These are phyloP conservation scores for Adoxophyes honmai DNA, from an alignment of 1,140 invertebrate genomes.

Conservation along the genomic window DNA sequence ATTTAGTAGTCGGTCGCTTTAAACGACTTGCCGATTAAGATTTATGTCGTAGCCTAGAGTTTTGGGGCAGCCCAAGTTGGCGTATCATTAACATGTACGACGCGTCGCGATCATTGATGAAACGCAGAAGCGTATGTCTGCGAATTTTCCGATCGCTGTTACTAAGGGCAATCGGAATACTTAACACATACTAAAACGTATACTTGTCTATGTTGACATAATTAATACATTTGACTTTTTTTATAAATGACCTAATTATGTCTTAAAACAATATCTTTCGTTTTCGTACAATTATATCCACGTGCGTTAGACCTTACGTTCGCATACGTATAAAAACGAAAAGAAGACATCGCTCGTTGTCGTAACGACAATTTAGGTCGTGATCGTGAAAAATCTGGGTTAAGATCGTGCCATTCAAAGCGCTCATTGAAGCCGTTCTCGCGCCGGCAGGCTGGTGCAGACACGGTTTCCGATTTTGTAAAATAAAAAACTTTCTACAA, in stretches of 20 bases:
- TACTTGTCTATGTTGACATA: too few relatives aligned
- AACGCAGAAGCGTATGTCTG: neutral
- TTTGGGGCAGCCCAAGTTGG: neutral
- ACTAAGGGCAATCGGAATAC: neutral
- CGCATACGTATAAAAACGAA: neutral
- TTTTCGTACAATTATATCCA: too few relatives aligned
- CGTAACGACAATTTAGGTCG: slow-evolving; percentile 10
- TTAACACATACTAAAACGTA: too few relatives aligned
- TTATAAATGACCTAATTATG: too few relatives aligned
- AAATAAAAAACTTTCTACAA: slow-evolving; percentile 1
- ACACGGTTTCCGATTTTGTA: neutral
- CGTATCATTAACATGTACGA: neutral
- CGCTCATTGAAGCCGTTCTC: slow-evolving; percentile 23
- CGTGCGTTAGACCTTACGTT: too few relatives aligned
- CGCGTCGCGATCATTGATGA: slow-evolving; percentile 5
- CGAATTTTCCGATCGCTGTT: slow-evolving; percentile 8
- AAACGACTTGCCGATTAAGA: neutral
- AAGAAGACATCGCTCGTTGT: slow-evolving; percentile 4
- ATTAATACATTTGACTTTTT: too few relatives aligned
- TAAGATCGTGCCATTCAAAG: slow-evolving; percentile 33
- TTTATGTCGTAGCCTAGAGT: neutral
- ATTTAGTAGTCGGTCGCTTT: neutral
- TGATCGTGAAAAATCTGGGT: slow-evolving; percentile 26
- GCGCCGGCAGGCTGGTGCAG: neutral
- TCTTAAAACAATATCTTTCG: too few relatives aligned